A percentile compares a stretch with the other conserved stretches of the same genome.
Evolutionary conservation across 2,888 invertebrate species (phyloP).

Genomic region (Noctua janthina): DNA sequence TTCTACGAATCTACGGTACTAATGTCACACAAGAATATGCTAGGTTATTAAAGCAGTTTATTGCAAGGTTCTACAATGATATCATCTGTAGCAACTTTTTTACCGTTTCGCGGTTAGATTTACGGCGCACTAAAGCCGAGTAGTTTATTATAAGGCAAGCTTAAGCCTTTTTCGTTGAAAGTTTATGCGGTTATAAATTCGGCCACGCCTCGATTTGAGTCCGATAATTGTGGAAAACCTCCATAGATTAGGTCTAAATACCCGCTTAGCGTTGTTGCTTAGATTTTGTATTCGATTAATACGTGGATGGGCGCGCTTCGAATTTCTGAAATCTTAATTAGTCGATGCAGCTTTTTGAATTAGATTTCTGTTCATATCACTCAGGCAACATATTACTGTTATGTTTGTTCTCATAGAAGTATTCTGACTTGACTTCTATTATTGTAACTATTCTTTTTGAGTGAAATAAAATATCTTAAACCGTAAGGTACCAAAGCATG

Average conservation of each 20-base stretch:
- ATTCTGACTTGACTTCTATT: too few relatives aligned
- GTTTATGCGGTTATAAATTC: conserved; percentile 80
- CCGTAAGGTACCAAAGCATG: not conserved
- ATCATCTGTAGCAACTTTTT: conserved; percentile 66
- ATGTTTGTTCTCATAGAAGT: not conserved
- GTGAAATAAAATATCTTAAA: not conserved
- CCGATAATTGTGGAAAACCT: conserved; percentile 78
- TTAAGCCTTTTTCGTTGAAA: conserved; percentile 74
- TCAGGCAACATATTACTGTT: not conserved
- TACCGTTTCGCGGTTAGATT: conserved; percentile 66
- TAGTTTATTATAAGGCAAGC: conserved; percentile 67
- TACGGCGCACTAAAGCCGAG: conserved; percentile 67
- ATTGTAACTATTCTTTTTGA: not conserved
- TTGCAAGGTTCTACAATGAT: conserved; percentile 56
- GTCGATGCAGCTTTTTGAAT: conserved; percentile 13
- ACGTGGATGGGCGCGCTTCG: conserved; percentile 25
- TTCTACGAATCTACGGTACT: not conserved
- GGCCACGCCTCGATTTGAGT: conserved; percentile 75
- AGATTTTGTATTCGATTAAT: conserved; percentile 55
- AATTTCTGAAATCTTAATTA: conserved; percentile 43
- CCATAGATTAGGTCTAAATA: conserved; percentile 75
- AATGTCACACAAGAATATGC: conserved; percentile 36
- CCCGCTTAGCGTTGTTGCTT: conserved; percentile 59
- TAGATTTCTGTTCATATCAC: not conserved
- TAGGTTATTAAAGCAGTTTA: conserved; percentile 47